Percentiles rank a stretch among this genome's conserved stretches.
Evolutionary conservation across 2,113 vertebrate genomes (phyloP).

Genomic region (Gila orcuttii): DNA sequence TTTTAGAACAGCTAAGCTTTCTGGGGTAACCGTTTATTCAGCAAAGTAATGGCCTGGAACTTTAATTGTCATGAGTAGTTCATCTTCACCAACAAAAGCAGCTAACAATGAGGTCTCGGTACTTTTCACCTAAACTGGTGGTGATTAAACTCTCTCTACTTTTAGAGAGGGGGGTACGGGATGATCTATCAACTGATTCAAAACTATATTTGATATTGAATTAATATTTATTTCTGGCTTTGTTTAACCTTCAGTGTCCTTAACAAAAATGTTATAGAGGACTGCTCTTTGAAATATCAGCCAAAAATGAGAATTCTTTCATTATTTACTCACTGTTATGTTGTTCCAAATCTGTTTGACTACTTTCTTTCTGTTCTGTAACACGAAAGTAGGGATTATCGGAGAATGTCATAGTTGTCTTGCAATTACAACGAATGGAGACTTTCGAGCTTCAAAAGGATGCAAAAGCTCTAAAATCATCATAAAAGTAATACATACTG

Average conservation of each 20-base stretch:
- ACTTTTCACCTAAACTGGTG: conserved; percentile 72
- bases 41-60: conserved; percentile 79
- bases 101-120: conserved; percentile 68
- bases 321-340: neutral
- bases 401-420: neutral
- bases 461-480: neutral
- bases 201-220: conserved; percentile 26
- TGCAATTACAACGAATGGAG: neutral
- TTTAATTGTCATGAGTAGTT: conserved; percentile 77
- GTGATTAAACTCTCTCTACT: conserved; percentile 69
- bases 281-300: neutral
- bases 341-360: neutral
- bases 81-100: conserved; percentile 79
- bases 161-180: conserved; percentile 44
- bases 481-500: neutral
- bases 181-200: conserved; percentile 34
- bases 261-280: neutral
- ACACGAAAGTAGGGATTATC: neutral
- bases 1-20: conserved; percentile 67
- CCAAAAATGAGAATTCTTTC: neutral
- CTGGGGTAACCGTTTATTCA: conserved; percentile 69
- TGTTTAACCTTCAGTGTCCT: conserved; percentile 13
- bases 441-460: neutral
- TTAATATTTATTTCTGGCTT: neutral
- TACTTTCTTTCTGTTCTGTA: neutral